Conservation (phyloP, 2,888 invertebrate genomes). For the Dorcus parallelipipedus region DNA sequence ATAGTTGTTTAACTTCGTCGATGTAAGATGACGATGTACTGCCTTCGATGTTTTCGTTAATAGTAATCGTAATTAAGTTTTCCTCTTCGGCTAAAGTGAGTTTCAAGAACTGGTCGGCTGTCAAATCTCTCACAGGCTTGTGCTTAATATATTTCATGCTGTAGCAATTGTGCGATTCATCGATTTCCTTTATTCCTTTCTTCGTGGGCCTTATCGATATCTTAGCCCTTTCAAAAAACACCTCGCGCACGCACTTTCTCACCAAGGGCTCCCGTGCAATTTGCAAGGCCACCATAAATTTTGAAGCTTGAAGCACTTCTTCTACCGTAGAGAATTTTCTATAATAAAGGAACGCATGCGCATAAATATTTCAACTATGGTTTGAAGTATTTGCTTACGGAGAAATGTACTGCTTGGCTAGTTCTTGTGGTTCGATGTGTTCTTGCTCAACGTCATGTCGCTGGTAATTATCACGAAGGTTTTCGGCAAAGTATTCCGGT, state of each 20-base stretch:
- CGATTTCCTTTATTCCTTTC: conserved; percentile 90
- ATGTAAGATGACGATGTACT: conserved; percentile 74
- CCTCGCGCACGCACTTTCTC: conserved; percentile 79
- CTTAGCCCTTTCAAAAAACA: conserved; percentile 84
- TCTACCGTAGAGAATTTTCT: conserved; percentile 68
- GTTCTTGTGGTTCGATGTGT: conserved; percentile 74
- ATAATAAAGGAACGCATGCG: conserved; percentile 14
- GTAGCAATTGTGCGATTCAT: conserved; percentile 88
- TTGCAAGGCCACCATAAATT: conserved; percentile 93
- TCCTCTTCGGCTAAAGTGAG: conserved; percentile 78
- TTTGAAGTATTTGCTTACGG: conserved; percentile 36
- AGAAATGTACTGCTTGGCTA: conserved; percentile 75
- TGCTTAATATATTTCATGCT: conserved; percentile 86
- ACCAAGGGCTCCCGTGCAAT: conserved; percentile 88
- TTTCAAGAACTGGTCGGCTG: conserved; percentile 87
- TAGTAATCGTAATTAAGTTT: conserved; percentile 68
- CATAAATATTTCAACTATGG: not conserved
- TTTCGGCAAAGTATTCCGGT: conserved; percentile 94
- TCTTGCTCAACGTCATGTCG: conserved; percentile 94
- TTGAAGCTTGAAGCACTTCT: conserved; percentile 85
- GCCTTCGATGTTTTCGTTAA: conserved; percentile 76
- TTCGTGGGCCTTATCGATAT: conserved; percentile 80
- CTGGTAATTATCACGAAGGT: conserved; percentile 92
- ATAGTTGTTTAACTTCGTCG: conserved; percentile 85
- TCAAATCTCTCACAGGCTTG: conserved; percentile 87